Percentiles rank a stretch among this genome's conserved stretches.
These are phyloP conservation scores for Sycophaga agraensis DNA, from an alignment of 1,140 invertebrate species.

Conservation along the genomic window DNA sequence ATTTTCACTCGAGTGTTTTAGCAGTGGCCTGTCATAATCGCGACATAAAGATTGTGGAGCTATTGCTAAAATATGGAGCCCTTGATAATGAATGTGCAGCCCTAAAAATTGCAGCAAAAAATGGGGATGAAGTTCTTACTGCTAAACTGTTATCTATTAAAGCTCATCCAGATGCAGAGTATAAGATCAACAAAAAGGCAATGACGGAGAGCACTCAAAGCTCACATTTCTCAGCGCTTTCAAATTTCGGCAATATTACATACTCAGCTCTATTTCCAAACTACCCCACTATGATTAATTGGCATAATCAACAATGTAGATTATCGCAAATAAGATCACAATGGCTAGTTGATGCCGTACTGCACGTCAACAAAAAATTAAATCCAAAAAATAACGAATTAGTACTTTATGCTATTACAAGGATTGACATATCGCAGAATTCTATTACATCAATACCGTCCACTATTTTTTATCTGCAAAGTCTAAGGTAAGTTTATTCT, in stretches of 20 bases:
- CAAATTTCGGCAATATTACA: constrained; percentile 68
- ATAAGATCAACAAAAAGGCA: constrained; percentile 83
- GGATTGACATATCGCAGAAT: constrained; percentile 93
- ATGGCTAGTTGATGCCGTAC: constrained; percentile 83
- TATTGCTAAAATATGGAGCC: constrained; percentile 84
- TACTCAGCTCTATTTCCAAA: constrained; percentile 83
- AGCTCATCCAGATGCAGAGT: constrained; percentile 81
- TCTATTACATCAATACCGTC: constrained; percentile 77
- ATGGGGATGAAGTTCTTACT: constrained; percentile 71
- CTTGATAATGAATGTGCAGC: constrained; percentile 85
- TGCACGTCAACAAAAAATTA: constrained; percentile 84
- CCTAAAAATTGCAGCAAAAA: constrained; percentile 69
- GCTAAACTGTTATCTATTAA: constrained; percentile 78
- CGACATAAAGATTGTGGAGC: constrained; percentile 65
- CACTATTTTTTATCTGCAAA: constrained; percentile 76
- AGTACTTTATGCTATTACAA: constrained; percentile 85
- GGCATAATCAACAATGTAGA: constrained; percentile 82
- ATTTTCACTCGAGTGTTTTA: constrained; percentile 38
- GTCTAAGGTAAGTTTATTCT: constrained; percentile 61
- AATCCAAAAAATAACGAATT: constrained; percentile 68
- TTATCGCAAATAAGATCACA: constrained; percentile 69
- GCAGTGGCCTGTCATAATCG: constrained; percentile 59
- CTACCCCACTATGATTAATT: constrained; percentile 89
- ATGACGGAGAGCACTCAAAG: constrained; percentile 69
- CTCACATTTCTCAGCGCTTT: constrained; percentile 59